phyloP scores from a whole-genome alignment of 2,797 vertebrate species.

The Myripristis jacobus region DNA sequence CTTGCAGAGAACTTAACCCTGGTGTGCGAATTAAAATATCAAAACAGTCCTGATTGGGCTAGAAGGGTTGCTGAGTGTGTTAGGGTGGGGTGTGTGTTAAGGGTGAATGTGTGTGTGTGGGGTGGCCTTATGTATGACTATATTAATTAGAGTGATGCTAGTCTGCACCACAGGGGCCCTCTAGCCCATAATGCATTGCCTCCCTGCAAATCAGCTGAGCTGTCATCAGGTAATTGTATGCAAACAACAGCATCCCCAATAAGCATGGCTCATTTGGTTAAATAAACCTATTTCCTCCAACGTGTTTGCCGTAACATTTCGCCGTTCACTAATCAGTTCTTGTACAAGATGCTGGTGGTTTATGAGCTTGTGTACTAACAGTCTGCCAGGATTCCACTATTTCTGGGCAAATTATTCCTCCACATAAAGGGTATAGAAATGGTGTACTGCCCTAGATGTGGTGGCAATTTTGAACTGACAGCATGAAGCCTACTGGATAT shows the following conservation, averaged over 20 bases:
- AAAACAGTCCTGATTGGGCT: constrained; percentile 54
- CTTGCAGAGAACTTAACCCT: constrained; percentile 44
- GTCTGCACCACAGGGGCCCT: constrained; percentile 19
- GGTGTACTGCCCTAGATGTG: too few relatives aligned
- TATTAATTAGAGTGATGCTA: constrained; percentile 49
- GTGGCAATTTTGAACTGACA: too few relatives aligned
- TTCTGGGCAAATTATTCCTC: not conserved
- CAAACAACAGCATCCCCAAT: constrained; percentile 29
- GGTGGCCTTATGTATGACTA: not conserved
- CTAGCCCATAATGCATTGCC: constrained; percentile 20
- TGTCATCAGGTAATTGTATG: constrained; percentile 35
- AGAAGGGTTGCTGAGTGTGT: constrained; percentile 40
- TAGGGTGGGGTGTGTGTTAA: constrained; percentile 7
- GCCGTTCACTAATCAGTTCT: not conserved
- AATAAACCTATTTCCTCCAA: constrained; percentile 19
- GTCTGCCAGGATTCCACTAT: not conserved
- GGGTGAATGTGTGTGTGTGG: constrained; percentile 27
- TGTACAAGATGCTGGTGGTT: not conserved
- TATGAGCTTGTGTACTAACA: not conserved
- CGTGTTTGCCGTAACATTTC: not conserved
- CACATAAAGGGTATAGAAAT: too few relatives aligned
- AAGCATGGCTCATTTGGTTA: constrained; percentile 22
- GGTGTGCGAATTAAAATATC: constrained; percentile 58
- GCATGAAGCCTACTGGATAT: too few relatives aligned
- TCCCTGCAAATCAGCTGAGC: constrained; percentile 21